Evolutionary conservation across 2,113 vertebrate genomes (phyloP), one percentile per base, ranked within the genome.

Genomic region (Pteropus alecto): DNA sequence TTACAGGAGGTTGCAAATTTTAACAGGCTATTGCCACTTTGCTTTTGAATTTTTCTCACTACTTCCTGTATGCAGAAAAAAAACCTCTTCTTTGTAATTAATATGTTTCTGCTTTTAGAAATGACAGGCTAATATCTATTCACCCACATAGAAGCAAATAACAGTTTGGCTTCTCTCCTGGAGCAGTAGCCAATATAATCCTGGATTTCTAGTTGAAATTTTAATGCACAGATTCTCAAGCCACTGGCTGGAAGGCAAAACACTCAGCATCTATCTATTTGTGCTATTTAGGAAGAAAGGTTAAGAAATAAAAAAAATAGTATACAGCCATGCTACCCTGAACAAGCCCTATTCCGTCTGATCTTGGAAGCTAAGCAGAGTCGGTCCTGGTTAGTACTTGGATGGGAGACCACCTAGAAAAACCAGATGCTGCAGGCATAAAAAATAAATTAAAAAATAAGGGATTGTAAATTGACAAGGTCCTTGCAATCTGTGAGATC

Each of bases 151-250:
- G 68, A 88, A 82, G 48, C 35, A 86, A 92, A 48, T n/a, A 79
- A 51, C 8, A 24, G 43, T 79, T 77, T 93, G 76, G 92, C 89
- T 87, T 73, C 56, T 51, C 12, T 83, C 10, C 28, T 82, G 94
- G 73, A 95, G 63, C 4, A 6, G 65, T 46, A 77, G 92, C 90
- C 92, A 92, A 35, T 7, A 6, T 38, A 35, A 89, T 82, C 13
- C 15, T 89, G 48, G 41, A n/a, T 73, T 93, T 73, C 35, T 87
- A 30, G 68, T 89, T 89, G 83, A 90, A 95, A 94, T 97, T 95
- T 51, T n/a, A 61, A 38, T 22, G 22, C 22, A 90, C 65, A 77
- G 1, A 84, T 74, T 93, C 46, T 58, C 38, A 93, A 77, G 54
- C 26, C 7, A 19, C 46, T 33, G n/a, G 13, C 24, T 41, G 19